phyloP scores from a whole-genome alignment of 1,140 invertebrate genomes.

The Cepaea nemoralis region DNA sequence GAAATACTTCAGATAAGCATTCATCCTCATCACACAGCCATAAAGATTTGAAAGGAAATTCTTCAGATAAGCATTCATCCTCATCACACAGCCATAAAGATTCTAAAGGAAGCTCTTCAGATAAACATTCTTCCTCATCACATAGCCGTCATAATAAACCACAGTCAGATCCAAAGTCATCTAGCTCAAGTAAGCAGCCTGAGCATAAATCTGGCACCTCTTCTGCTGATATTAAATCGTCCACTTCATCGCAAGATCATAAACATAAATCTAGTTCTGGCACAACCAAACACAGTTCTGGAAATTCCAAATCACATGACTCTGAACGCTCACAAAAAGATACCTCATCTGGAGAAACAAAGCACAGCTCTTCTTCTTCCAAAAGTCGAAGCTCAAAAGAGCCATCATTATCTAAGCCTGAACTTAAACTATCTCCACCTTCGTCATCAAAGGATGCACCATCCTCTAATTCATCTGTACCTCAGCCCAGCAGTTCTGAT shows the following conservation, averaged over 20 bases:
- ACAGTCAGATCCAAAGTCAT: neutral
- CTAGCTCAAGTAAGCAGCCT: neutral
- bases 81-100: too few species aligned
- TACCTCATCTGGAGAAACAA: neutral
- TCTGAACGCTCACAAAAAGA: neutral
- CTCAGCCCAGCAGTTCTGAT: neutral
- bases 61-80: too few species aligned
- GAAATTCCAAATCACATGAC: neutral
- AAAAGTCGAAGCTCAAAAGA: neutral
- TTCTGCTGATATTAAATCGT: neutral
- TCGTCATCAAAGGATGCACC: neutral
- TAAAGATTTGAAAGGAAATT: too few species aligned
- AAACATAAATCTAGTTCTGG: neutral
- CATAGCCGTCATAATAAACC: too few species aligned
- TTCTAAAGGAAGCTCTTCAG: too few species aligned
- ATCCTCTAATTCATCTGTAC: neutral
- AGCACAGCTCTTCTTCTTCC: neutral
- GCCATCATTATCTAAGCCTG: neutral
- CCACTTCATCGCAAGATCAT: neutral
- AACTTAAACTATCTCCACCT: neutral
- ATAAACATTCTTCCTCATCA: too few species aligned
- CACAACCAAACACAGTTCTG: neutral
- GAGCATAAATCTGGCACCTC: neutral
- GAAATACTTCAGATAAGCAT: constrained; percentile 14
- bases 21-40: neutral